Base-by-base conservation (phyloP, 2,888 invertebrate species). In the Erebia aethiops region DNA sequence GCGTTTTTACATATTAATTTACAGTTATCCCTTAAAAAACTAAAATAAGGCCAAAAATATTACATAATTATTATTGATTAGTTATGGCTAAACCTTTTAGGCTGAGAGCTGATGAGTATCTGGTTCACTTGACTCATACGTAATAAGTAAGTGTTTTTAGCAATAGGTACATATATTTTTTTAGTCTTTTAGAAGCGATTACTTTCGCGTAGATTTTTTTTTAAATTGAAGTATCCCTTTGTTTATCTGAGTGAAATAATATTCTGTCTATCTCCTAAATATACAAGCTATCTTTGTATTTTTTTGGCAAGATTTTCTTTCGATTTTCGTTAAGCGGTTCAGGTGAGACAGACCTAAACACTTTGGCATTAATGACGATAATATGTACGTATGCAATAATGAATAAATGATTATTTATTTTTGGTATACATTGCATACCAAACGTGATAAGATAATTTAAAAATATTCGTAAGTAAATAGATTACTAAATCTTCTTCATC, bases 31-130 rank as follows among this genome's bases (percentile, higher is more conserved):
- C n/a, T n/a, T n/a, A n/a, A n/a, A n/a, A n/a, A n/a, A n/a, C n/a
- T n/a, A n/a, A n/a, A n/a, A n/a, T n/a, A n/a, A n/a, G n/a, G n/a
- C n/a, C n/a, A n/a, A n/a, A n/a, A n/a, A n/a, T n/a, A n/a, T n/a
- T n/a, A n/a, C n/a, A n/a, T n/a, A n/a, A n/a, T n/a, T n/a, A n/a
- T n/a, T n/a, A n/a, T n/a, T n/a, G n/a, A n/a, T n/a, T n/a, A n/a
- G n/a, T n/a, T n/a, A n/a, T n/a, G n/a, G n/a, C n/a, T n/a, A 21
- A 70, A 65, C 60, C 16, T 21, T 16, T 51, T 66, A 64, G 16
- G 13, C 52, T 10, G 54, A 54, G 64, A 64, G 64, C n/a, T 35
- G 52, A 18, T 18, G 16, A 14, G 2, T 52, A n/a, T n/a, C 26
- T 51, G 13, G n/a, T 51, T 51, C 1, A 2, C 49, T 63, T 14